Evolutionary conservation across 2,797 vertebrate genomes (phyloP), one percentile per base, ranked within the genome.

Genomic region (Ceryle rudis): DNA sequence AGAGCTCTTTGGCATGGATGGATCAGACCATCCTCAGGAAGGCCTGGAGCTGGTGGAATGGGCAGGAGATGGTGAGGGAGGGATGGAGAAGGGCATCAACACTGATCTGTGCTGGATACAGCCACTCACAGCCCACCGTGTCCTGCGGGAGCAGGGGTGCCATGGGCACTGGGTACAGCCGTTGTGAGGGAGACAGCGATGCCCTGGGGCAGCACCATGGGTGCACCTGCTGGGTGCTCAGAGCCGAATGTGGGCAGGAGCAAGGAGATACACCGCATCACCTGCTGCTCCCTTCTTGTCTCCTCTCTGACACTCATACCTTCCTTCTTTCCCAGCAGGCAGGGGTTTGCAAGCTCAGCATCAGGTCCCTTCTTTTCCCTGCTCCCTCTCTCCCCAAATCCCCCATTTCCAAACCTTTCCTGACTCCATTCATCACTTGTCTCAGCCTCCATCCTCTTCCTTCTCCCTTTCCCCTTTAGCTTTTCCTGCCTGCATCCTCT

Each of bases 101-200:
- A 1, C 33, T 42, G 35, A n/a, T 28, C 61, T 41, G 29, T 20
- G 37, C 61, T 57, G 65, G 65, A 15, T 47, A 2, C 1, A 0
- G 29, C 42, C 44, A 16, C 4, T 39, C 1, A 1, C 44, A 65
- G 41, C 49, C n/a, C 18, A 14, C 13, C 2, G 0, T 3, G 1
- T 21, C 57, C 33, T 16, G 6, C 1, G 1, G 49, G 51, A 79
- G 37, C 60, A 2, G 2, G 21, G 9, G 9, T 57, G 37, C 66
- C 33, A 8, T 0, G 2, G 37, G 47, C 1, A 1, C 58, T 29
- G 39, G n/a, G 10, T 19, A 8, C 3, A 3, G 5, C 16, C 4
- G 23, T 33, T 19, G 23, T 5, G 7, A 35, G 42, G 28, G 37
- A 14, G 16, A 22, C 2, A 1, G 22, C 6, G 47, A 6, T 23